phyloP scores from a whole-genome alignment of 2,888 invertebrate genomes.

The Folsomia candida region DNA sequence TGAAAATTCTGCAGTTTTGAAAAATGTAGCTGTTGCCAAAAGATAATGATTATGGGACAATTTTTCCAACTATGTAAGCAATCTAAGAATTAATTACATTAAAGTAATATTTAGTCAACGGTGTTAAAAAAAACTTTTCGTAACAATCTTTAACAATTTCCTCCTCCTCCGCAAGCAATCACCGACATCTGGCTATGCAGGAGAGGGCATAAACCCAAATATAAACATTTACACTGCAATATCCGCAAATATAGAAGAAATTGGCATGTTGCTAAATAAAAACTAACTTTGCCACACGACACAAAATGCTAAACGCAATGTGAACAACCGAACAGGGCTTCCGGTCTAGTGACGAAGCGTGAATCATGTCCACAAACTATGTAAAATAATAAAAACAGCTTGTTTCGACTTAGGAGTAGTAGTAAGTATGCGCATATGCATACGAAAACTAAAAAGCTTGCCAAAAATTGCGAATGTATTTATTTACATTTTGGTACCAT shows the following conservation, averaged over 20 bases:
- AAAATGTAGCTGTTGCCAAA: too few species aligned
- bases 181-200: too few species aligned
- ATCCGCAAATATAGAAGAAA: background rate
- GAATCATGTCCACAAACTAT: slow-evolving; percentile 4
- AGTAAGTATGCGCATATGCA: background rate
- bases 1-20: too few species aligned
- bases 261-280: background rate
- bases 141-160: background rate
- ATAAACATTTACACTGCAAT: too few species aligned
- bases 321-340: slow-evolving; percentile 7
- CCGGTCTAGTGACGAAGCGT: background rate
- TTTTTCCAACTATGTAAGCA: too few species aligned
- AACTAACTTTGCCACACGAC: too few species aligned
- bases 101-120: too few species aligned
- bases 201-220: too few species aligned
- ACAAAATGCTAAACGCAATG: background rate
- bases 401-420: background rate
- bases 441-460: background rate
- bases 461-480: background rate
- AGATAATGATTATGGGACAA: too few species aligned
- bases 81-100: too few species aligned
- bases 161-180: too few species aligned
- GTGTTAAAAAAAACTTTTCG: too few species aligned
- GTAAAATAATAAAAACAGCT: background rate
- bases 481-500: slow-evolving; percentile 2